Percentiles rank a stretch among this genome's conserved stretches.
These are phyloP conservation scores for Acipenser transmontanus DNA, from an alignment of 2,797 vertebrate species.

Conservation along the genomic window DNA sequence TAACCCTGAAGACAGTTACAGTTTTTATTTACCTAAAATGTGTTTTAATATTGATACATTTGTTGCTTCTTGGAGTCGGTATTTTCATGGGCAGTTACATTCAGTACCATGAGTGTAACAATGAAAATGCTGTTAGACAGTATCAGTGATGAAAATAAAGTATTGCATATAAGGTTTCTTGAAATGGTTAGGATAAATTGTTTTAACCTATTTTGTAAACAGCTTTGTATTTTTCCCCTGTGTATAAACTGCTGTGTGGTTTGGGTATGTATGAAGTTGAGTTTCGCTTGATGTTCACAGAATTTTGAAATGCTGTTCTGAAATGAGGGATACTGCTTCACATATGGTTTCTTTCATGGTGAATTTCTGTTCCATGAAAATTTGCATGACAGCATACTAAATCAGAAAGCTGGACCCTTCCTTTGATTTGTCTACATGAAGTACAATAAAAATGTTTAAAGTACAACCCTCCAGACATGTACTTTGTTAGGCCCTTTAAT, in stretches of 20 bases:
- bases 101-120: no score
- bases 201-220: not conserved
- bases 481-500: slow-evolving; percentile 19
- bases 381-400: slow-evolving; percentile 14
- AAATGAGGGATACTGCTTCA: slow-evolving; percentile 12
- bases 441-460: slow-evolving; percentile 7
- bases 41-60: no score
- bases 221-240: not conserved
- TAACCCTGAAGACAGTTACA: no score
- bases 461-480: not conserved
- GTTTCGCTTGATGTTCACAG: not conserved
- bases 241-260: not conserved
- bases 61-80: no score
- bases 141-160: no score
- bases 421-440: slow-evolving; percentile 8
- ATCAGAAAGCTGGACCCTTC: not conserved
- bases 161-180: not conserved
- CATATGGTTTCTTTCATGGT: slow-evolving; percentile 9
- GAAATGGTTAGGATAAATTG: not conserved
- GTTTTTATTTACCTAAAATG: no score
- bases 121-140: no score
- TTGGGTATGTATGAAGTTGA: not conserved
- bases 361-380: slow-evolving; percentile 10
- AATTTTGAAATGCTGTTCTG: not conserved
- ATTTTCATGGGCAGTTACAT: no score